Conservation (phyloP, 2,888 invertebrate species). For the Slavum lentiscoides region DNA sequence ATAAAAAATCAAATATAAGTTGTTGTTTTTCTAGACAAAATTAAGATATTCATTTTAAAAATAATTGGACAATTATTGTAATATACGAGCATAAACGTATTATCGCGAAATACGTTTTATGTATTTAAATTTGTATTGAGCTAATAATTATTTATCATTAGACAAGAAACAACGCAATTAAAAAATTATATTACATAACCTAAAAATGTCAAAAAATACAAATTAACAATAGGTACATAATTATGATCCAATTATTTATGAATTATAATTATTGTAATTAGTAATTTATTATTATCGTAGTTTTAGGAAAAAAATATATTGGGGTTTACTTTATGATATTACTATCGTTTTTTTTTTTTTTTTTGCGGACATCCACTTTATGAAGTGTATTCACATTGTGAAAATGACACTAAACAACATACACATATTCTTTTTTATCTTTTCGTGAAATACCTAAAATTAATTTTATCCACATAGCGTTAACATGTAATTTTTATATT, state of each 20-base stretch:
- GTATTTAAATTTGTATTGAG: slow-evolving; percentile 2
- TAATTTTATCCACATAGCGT: not conserved
- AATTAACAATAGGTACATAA: not conserved
- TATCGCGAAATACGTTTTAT: not conserved
- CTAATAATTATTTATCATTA: not conserved
- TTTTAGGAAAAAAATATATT: not conserved
- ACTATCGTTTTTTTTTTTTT: not conserved
- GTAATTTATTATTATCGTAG: slow-evolving; percentile 10
- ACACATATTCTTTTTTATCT: too few relatives aligned
- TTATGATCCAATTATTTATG: not conserved
- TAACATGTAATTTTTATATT: not conserved
- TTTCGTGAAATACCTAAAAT: not conserved
- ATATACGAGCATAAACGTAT: not conserved
- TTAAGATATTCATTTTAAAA: not conserved
- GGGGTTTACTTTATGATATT: not conserved
- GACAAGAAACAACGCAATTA: not conserved
- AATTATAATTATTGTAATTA: slow-evolving; percentile 10
- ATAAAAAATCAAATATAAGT: too few relatives aligned
- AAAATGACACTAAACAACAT: too few relatives aligned
- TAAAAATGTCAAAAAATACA: not conserved
- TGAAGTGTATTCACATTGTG: too few relatives aligned
- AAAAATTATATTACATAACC: slow-evolving; percentile 1
- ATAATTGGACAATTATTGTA: not conserved
- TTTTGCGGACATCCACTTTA: too few relatives aligned
- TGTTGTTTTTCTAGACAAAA: too few relatives aligned